phyloP scores from a whole-genome alignment of 64 coral and sea anemone species.

The Cladopsammia gracilis region DNA sequence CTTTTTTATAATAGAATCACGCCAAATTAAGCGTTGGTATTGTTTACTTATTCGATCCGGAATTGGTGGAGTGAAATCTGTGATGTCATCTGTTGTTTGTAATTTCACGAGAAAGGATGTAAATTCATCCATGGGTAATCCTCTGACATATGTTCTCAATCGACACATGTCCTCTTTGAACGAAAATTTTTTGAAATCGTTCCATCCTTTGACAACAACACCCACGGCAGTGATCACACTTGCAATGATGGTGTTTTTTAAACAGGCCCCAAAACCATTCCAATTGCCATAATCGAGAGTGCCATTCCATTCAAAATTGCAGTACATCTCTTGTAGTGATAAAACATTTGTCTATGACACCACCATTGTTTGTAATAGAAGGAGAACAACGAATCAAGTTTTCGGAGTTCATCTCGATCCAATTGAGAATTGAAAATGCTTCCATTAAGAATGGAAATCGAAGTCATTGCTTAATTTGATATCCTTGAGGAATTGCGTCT shows the following conservation, averaged over 20 bases:
- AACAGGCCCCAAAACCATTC: no score
- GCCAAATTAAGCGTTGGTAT: no score
- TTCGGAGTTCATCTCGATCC: background rate
- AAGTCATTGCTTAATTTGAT: no score
- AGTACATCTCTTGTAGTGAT: background rate
- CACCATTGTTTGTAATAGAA: background rate
- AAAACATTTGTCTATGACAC: background rate
- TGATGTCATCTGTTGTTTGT: constrained; percentile 44
- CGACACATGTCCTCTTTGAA: constrained; percentile 33
- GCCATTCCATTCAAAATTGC: background rate
- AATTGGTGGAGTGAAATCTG: constrained; percentile 18
- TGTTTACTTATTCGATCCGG: background rate
- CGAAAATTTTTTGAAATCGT: constrained; percentile 6
- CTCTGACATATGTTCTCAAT: background rate
- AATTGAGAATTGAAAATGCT: no score
- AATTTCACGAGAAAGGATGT: background rate
- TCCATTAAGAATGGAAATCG: no score
- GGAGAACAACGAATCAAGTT: background rate
- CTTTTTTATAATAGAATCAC: background rate
- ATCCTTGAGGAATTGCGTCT: no score
- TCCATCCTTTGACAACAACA: no score
- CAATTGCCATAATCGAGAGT: no score
- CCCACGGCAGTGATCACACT: no score
- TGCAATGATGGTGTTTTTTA: no score
- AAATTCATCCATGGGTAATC: background rate